phyloP scores from a whole-genome alignment of 2,113 vertebrate genomes.

The Nanger granti region DNA sequence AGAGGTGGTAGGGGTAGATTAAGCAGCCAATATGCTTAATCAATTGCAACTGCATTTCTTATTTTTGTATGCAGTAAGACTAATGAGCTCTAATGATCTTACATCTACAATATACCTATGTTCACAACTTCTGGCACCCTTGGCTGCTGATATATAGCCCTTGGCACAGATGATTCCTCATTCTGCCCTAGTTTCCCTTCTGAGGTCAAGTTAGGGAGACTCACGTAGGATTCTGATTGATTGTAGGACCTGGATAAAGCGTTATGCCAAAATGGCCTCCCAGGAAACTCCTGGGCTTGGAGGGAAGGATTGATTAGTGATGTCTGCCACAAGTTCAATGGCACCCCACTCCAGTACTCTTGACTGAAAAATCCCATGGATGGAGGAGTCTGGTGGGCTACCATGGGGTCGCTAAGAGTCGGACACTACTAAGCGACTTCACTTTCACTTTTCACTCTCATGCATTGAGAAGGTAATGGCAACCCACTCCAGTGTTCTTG shows the following conservation, averaged over 20 bases:
- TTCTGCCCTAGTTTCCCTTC: background rate
- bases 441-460: too few species aligned
- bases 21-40: background rate
- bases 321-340: background rate
- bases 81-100: background rate
- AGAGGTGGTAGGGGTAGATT: background rate
- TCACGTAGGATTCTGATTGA: background rate
- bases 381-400: too few species aligned
- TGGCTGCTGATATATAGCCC: background rate
- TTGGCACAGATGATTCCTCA: background rate
- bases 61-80: background rate
- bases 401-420: too few species aligned
- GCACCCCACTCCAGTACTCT: too few species aligned
- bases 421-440: background rate
- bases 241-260: background rate
- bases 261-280: background rate
- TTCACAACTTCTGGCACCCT: background rate
- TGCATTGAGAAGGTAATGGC: too few species aligned
- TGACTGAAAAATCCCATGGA: too few species aligned
- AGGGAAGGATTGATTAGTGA: background rate
- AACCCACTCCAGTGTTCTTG: too few species aligned
- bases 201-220: background rate
- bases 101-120: background rate
- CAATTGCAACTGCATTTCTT: background rate
- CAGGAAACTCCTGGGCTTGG: background rate